Evolutionary conservation across 2,797 vertebrate species (phyloP), one percentile per base, ranked within the genome.

Genomic region (Arrhamphus sclerolepis): DNA sequence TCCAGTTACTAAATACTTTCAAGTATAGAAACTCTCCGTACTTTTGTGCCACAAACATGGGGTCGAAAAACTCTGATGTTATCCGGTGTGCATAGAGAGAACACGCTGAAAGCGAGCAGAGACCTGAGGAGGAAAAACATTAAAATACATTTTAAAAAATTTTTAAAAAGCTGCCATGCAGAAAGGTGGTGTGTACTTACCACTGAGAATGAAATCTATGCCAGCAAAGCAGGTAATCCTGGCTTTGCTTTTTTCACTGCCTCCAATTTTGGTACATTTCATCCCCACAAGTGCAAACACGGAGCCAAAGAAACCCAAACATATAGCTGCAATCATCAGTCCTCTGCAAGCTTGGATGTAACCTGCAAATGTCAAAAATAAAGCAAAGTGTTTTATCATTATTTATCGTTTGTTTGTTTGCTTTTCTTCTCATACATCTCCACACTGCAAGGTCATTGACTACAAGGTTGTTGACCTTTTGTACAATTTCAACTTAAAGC

Each of bases 231-330:
- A 95, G 46, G 95, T 92, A 26, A 96, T 93, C 84, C 87, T 94
- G 22, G 95, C 94, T 92, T 98, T 99, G 79, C 82, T 93, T 82
- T 91, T 90, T 70, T 98, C 94, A 0, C 90, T 93, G 64, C 97
- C 97, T 85, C 98, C 97, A 0, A 99, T 92, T 89, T 95, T 98
- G 52, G 97, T 98, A 75, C 98, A 99, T 80, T 96, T 98, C 98
- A 99, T 98, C 54, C 98, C 97, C 73, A 98, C 73, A 39, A 98
- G 92, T 20, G 95, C 92, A 69, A 94, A 93, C 59, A 94, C 41
- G 0, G 93, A 90, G 16, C 94, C 97, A 0, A 98, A 96, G 77
- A 97, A 98, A 1, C 98, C 97, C 83, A 98, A 87, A 73, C 94
- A 95, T 78, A 98, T 83, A 0, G 97, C 94, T 0, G 95, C 89